These are phyloP conservation scores for Aphodius granarius DNA, from an alignment of 2,888 invertebrate species.

Conservation along the genomic window DNA sequence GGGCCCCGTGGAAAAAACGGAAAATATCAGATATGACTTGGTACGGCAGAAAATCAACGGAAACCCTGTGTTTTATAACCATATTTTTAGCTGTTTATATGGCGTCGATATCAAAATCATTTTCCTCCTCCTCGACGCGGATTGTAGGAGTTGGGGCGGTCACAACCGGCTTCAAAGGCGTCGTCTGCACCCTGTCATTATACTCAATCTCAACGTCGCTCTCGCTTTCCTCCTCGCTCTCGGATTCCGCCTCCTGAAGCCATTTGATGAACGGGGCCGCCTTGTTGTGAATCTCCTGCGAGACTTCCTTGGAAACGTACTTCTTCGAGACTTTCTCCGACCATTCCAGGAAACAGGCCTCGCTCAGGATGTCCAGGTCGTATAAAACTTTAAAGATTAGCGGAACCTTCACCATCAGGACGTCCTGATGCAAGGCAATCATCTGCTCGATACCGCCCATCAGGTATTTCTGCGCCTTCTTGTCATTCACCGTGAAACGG, in stretches of 20 bases:
- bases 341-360: slow-evolving; percentile 94
- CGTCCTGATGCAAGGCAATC: slow-evolving; percentile 75
- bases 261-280: slow-evolving; percentile 95
- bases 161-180: slow-evolving; percentile 66
- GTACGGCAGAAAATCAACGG: slow-evolving; percentile 12
- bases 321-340: slow-evolving; percentile 88
- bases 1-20: slow-evolving; percentile 13
- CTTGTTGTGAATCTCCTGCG: slow-evolving; percentile 88
- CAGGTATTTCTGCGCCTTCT: slow-evolving; percentile 87
- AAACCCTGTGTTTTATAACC: slow-evolving; percentile 5
- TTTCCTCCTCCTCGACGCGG: slow-evolving; percentile 70
- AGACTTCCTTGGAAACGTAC: slow-evolving; percentile 88
- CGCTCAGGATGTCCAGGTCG: slow-evolving; percentile 93
- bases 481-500: slow-evolving; percentile 80
- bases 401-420: slow-evolving; percentile 80
- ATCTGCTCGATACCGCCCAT: slow-evolving; percentile 95
- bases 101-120: slow-evolving; percentile 92
- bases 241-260: slow-evolving; percentile 96
- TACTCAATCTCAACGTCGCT: slow-evolving; percentile 81
- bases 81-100: slow-evolving; percentile 62
- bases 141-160: slow-evolving; percentile 54
- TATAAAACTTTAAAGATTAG: slow-evolving; percentile 67
- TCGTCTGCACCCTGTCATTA: slow-evolving; percentile 80
- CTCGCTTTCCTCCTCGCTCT: slow-evolving; percentile 76
- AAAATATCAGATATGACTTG: slow-evolving; percentile 18